Conservation (phyloP, 2,888 invertebrate species). For the Elmis aenea region DNA sequence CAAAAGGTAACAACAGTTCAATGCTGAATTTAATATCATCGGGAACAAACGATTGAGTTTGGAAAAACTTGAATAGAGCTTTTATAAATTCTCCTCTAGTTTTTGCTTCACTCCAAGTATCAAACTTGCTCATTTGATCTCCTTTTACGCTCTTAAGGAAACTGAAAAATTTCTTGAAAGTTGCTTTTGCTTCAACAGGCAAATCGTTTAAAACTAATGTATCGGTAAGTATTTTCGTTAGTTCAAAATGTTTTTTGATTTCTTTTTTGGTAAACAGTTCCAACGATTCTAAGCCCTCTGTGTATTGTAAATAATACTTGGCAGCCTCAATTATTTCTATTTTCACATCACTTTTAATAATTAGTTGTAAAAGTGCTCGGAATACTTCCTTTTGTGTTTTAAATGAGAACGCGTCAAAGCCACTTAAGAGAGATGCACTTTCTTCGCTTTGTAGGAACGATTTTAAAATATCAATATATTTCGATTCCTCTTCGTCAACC, state of each 20-base stretch:
- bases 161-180: slow-evolving; percentile 22
- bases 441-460: slow-evolving; percentile 10
- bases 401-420: slow-evolving; percentile 8
- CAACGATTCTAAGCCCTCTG: slow-evolving; percentile 10
- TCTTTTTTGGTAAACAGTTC: slow-evolving; percentile 19
- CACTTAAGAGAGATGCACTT: slow-evolving; percentile 3
- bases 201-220: slow-evolving; percentile 19
- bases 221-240: slow-evolving; percentile 23
- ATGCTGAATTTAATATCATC: slow-evolving; percentile 17
- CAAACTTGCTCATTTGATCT: slow-evolving; percentile 6
- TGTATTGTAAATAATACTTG: slow-evolving; percentile 11
- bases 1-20: slow-evolving; percentile 9
- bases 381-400: background rate
- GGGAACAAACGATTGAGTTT: slow-evolving; percentile 7
- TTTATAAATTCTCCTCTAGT: slow-evolving; percentile 23
- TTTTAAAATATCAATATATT: slow-evolving; percentile 7
- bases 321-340: slow-evolving; percentile 11
- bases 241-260: slow-evolving; percentile 24
- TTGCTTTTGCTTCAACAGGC: slow-evolving; percentile 14
- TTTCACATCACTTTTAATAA: slow-evolving; percentile 6
- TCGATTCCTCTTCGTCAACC: slow-evolving; percentile 8
- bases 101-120: slow-evolving; percentile 21
- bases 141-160: slow-evolving; percentile 11
- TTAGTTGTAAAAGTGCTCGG: background rate
- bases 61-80: slow-evolving; percentile 16